Percentiles rank a stretch among this genome's conserved stretches.
Evolutionary conservation across 2,113 vertebrate species (phyloP).

Genomic region (Taxidea taxus): DNA sequence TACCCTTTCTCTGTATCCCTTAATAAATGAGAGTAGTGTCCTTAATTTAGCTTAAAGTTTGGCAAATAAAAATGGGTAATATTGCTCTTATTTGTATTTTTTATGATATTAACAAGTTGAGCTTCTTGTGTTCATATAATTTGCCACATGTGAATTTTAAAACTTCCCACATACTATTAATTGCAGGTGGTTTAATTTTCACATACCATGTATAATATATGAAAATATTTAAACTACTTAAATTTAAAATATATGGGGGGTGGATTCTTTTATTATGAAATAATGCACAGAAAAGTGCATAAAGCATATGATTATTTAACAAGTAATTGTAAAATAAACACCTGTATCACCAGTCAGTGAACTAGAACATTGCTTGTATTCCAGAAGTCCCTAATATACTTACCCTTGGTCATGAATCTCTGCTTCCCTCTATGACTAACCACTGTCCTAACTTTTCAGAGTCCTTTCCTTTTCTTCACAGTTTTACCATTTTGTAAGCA

Average conservation of each 20-base stretch:
- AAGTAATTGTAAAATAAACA: neutral
- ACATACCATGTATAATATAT: neutral
- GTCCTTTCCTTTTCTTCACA: neutral
- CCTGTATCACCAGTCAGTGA: neutral
- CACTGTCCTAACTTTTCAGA: neutral
- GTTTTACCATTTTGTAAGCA: neutral
- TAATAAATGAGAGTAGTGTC: neutral
- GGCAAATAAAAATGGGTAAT: neutral
- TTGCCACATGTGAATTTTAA: neutral
- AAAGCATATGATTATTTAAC: neutral
- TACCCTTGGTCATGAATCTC: neutral
- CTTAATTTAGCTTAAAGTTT: neutral
- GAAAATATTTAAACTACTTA: neutral
- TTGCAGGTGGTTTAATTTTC: neutral
- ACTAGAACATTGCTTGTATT: neutral
- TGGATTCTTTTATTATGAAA: neutral
- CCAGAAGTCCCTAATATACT: neutral
- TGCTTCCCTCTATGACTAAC: neutral
- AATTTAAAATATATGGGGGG: neutral
- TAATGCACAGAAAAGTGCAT: neutral
- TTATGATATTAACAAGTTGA: neutral
- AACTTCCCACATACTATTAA: neutral
- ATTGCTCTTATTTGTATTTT: neutral
- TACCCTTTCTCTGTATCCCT: neutral
- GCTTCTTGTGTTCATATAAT: neutral